Base-by-base conservation (phyloP, 2,888 invertebrate genomes). In the Seira musarum region DNA sequence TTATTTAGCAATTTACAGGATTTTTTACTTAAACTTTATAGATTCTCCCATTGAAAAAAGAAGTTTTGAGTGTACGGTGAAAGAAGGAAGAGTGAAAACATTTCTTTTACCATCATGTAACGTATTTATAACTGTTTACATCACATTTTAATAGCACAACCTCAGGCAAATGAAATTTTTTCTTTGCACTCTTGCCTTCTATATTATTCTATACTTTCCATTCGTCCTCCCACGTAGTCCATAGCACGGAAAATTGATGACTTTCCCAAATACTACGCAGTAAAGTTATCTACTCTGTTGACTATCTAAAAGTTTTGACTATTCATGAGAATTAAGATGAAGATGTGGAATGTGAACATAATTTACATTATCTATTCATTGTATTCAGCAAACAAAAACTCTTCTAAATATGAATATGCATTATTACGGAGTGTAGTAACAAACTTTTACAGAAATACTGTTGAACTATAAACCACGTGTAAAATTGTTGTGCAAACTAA, bases 1-100 rank as follows among this genome's bases (percentile, higher is more conserved):
- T 53, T 53, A 53, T 53, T 53, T 53, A 53, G 53, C 13, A 53
- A 53, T 53, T 53, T 53, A 53, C 53, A 53, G 17, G n/a, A 53
- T 53, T 53, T 53, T 53, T 53, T 53, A 53, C 53, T 53, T 30
- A 53, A 17, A 53, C 53, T n/a, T 53, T 53, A 53, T 8, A 53
- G 53, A 30, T n/a, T n/a, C n/a, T n/a, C n/a, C n/a, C n/a, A n/a
- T n/a, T n/a, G 30, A 30, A 8, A 30, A 30, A 30, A 5, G 30
- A 30, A 30, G 8, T 30, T 2, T 2, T 30, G 2, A 30, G 30
- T 8, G 30, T 2, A 30, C n/a, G 8, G 8, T 8, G 30, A 30
- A 8, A 30, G 30, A 8, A 30, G 30, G 2, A 30, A 30, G n/a
- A 30, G 30, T 30, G 8, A 30, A 30, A 30, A 30, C 30, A 30